phyloP scores from a whole-genome alignment of 2,113 vertebrate species.

The Phylloscopus whistleri region DNA sequence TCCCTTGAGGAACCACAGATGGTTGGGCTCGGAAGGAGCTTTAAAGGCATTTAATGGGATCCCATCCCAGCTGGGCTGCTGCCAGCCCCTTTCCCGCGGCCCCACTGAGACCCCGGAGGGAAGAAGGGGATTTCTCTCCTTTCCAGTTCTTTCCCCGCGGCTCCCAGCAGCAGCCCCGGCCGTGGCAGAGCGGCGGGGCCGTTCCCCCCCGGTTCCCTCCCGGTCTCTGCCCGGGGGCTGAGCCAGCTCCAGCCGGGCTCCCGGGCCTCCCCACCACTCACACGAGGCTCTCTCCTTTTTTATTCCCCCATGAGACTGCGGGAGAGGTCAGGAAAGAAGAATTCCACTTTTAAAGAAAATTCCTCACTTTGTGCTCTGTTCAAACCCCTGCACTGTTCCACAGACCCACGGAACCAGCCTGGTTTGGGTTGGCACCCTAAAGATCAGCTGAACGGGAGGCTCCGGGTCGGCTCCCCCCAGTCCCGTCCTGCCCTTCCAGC shows the following conservation, averaged over 20 bases:
- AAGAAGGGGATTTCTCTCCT: neutral
- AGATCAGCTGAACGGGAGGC: neutral
- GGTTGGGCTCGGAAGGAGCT: neutral
- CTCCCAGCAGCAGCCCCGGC: neutral
- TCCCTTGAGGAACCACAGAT: neutral
- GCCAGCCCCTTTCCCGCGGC: neutral
- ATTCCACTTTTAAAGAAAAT: neutral
- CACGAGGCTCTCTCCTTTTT: neutral
- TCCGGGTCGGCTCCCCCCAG: neutral
- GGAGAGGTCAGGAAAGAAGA: neutral
- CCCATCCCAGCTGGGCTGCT: neutral
- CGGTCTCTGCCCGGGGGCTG: neutral
- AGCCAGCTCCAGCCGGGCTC: neutral
- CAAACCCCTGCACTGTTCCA: neutral
- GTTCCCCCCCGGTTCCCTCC: neutral
- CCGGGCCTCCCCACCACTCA: accelerated
- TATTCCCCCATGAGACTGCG: neutral
- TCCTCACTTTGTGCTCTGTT: neutral
- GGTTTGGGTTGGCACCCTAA: too few species aligned
- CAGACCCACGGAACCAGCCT: neutral
- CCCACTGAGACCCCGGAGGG: neutral
- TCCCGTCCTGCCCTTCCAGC: neutral
- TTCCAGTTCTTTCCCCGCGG: neutral
- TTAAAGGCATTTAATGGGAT: neutral
- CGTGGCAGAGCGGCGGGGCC: neutral